phyloP scores from a whole-genome alignment of 2,113 vertebrate species.

The Embiotoca jacksoni region DNA sequence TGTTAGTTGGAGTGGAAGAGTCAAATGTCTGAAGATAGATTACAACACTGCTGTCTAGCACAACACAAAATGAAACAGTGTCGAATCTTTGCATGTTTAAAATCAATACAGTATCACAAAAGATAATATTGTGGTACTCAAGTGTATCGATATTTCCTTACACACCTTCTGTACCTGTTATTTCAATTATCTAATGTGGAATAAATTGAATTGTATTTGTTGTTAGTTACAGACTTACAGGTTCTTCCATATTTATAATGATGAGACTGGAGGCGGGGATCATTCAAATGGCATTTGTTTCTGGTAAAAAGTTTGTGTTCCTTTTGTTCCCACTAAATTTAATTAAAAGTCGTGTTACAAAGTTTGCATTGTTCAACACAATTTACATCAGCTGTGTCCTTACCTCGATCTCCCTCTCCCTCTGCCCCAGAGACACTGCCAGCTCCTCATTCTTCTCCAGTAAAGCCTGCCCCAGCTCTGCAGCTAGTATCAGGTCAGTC shows the following conservation, averaged over 20 bases:
- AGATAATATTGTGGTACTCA: too few species aligned
- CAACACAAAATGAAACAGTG: too few species aligned
- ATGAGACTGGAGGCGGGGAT: background rate
- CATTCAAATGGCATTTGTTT: background rate
- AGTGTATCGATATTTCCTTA: too few species aligned
- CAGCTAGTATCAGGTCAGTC: conserved; percentile 85
- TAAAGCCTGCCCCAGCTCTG: conserved; percentile 85
- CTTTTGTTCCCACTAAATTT: background rate
- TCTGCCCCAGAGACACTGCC: conserved; percentile 76
- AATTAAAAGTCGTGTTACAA: background rate
- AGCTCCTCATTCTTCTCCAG: conserved; percentile 86
- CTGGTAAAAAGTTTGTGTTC: background rate
- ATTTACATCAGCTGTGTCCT: conserved; percentile 12
- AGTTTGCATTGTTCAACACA: background rate
- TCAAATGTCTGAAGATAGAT: too few species aligned
- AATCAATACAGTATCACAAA: too few species aligned
- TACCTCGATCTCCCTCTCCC: conserved; percentile 81
- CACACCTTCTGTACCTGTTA: background rate
- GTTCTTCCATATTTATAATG: background rate
- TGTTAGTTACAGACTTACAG: background rate
- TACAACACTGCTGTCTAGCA: too few species aligned
- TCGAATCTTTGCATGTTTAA: too few species aligned
- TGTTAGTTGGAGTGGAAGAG: too few species aligned
- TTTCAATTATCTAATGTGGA: background rate
- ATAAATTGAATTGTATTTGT: background rate